phyloP scores from a whole-genome alignment of 2,113 vertebrate species.

The Leiothrix lutea region DNA sequence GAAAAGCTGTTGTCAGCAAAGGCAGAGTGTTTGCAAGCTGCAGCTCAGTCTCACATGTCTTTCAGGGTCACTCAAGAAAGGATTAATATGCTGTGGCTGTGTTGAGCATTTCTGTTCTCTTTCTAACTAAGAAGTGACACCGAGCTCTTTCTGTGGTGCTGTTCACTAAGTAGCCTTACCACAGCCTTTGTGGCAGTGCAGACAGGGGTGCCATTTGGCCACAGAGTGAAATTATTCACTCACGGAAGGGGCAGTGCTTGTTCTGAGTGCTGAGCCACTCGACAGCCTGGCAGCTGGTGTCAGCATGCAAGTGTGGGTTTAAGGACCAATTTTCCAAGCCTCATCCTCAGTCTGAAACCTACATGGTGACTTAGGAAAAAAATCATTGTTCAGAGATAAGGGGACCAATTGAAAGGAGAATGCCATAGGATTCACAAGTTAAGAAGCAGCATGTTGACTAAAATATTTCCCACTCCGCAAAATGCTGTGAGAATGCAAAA shows the following conservation, averaged over 20 bases:
- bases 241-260: rapidly evolving
- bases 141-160: not conserved
- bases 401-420: not conserved
- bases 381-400: not conserved
- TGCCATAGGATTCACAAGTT: not conserved
- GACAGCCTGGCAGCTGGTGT: not conserved
- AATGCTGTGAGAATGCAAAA: not conserved
- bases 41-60: not conserved
- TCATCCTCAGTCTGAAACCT: not conserved
- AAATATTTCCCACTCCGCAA: not conserved
- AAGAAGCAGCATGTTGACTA: not conserved
- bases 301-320: rapidly evolving
- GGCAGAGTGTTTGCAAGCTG: not conserved
- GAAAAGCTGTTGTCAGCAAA: not conserved
- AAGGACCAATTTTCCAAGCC: not conserved
- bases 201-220: not conserved
- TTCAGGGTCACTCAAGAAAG: not conserved
- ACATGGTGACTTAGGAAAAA: not conserved
- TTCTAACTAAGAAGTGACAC: not conserved
- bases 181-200: not conserved
- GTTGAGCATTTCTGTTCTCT: not conserved
- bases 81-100: not conserved
- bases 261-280: not conserved
- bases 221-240: not conserved
- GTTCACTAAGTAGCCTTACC: not conserved